phyloP scores from a whole-genome alignment of 2,888 invertebrate species.

The Melangyna quadrimaculata region DNA sequence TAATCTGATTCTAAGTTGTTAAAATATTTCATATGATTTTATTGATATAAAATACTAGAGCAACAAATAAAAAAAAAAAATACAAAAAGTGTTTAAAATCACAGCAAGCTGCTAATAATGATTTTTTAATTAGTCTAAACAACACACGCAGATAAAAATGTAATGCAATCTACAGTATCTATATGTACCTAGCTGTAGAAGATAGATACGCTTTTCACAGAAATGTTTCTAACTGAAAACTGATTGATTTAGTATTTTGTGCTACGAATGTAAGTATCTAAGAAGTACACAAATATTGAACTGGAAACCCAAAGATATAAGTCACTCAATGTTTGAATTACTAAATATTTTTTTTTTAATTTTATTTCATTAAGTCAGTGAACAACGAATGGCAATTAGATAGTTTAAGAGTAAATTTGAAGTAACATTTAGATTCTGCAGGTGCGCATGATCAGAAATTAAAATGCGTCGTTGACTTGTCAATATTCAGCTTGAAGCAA shows the following conservation, averaged over 20 bases:
- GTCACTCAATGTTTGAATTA: slow-evolving; percentile 15
- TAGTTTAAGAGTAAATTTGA: slow-evolving; percentile 13
- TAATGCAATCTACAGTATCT: neutral
- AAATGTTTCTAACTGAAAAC: slow-evolving; percentile 20
- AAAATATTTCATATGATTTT: slow-evolving; percentile 24
- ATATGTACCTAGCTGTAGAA: too few species aligned
- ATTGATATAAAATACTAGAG: neutral
- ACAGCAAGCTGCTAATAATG: slow-evolving; percentile 37
- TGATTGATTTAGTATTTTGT: slow-evolving; percentile 45
- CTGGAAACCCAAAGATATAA: slow-evolving; percentile 37
- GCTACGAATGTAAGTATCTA: neutral
- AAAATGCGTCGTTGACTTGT: slow-evolving; percentile 16
- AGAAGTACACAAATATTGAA: neutral
- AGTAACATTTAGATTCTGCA: neutral
- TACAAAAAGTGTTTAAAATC: slow-evolving; percentile 45
- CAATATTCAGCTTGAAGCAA: neutral
- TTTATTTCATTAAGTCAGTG: slow-evolving; percentile 2
- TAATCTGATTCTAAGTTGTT: slow-evolving; percentile 14
- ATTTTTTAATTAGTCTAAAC: slow-evolving; percentile 54
- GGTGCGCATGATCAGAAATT: slow-evolving; percentile 13
- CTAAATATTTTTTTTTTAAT: neutral
- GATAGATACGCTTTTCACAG: slow-evolving; percentile 30
- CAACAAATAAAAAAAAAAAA: neutral
- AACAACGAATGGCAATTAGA: slow-evolving; percentile 56
- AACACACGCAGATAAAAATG: slow-evolving; percentile 10